Evolutionary conservation across 2,888 invertebrate species (phyloP), one percentile per base, ranked within the genome.

Genomic region (Nezara viridula): DNA sequence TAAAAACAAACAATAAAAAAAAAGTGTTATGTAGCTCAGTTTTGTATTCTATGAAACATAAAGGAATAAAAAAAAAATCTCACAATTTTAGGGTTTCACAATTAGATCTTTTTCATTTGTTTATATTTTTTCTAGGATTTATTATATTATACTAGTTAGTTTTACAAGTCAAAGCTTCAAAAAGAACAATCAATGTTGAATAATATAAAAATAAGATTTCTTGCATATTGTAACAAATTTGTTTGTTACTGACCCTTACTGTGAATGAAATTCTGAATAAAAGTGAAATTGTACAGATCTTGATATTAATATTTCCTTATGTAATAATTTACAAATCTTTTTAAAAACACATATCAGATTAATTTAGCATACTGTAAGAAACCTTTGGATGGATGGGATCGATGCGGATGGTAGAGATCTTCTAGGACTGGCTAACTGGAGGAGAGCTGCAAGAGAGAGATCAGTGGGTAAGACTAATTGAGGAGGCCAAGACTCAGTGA

Each of bases 11-110:
- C 37, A 19, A 19, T n/a, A 3, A 73, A 73, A 73, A 73, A 37
- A 73, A 73, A 73, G 66, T 73, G 66, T 73, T 81, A 47, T 81
- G 44, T 81, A 81, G 81, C 81, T 81, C 81, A 81, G 81, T 81
- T 81, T 81, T 81, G n/a, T 81, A 81, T 44, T 81, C 81, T 81
- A 44, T 47, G n/a, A 81, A 44, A 73, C 44, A 44, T 44, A 44
- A 81, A 37, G 32, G 27, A 73, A 19, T 37, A 7, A 37, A 73
- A 27, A 73, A 37, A 32, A 60, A 27, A 24, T 40, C 77, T 44
- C 77, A 77, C 77, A 77, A 21, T 77, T 24, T 24, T 81, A 81
- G 44, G 16, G 5, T n/a, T 81, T 81, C 44, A 81, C 21, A 81
- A 81, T 81, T 44, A 81, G 44, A 81, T n/a, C 19, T 44, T 81